These are phyloP conservation scores for Argentina silus DNA, from an alignment of 2,797 vertebrate genomes.

Conservation along the genomic window DNA sequence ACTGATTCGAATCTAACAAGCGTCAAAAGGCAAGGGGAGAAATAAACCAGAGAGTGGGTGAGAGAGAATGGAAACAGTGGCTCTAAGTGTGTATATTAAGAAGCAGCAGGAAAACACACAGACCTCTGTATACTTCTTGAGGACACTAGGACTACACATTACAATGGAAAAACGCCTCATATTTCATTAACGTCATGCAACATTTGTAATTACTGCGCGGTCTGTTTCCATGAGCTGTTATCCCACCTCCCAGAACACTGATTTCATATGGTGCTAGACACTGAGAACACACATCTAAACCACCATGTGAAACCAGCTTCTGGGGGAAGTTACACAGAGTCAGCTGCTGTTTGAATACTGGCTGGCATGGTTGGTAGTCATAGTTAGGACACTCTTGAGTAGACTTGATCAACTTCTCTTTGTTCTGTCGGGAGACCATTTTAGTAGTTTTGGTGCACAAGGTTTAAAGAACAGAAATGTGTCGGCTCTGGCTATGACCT, in stretches of 20 bases:
- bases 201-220: slow-evolving; percentile 2
- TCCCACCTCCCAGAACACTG: slow-evolving; percentile 92
- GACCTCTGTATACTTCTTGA: too few species aligned
- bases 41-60: too few species aligned
- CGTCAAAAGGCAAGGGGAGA: too few species aligned
- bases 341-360: slow-evolving; percentile 12
- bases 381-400: background rate
- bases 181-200: background rate
- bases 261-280: slow-evolving; percentile 99
- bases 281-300: slow-evolving; percentile 91
- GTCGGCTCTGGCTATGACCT: background rate
- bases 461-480: background rate
- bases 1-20: too few species aligned
- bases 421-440: background rate
- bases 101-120: too few species aligned
- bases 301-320: slow-evolving; percentile 97
- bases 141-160: background rate
- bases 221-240: slow-evolving; percentile 57
- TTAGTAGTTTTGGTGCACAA: background rate
- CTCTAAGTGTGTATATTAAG: too few species aligned
- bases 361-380: background rate
- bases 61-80: too few species aligned
- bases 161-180: background rate
- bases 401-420: background rate
- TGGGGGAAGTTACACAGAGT: slow-evolving; percentile 62